A percentile compares a stretch with the other conserved stretches of the same genome.
Conservation (phyloP, 2,888 invertebrate species). For the Melipona bicolor region DNA sequence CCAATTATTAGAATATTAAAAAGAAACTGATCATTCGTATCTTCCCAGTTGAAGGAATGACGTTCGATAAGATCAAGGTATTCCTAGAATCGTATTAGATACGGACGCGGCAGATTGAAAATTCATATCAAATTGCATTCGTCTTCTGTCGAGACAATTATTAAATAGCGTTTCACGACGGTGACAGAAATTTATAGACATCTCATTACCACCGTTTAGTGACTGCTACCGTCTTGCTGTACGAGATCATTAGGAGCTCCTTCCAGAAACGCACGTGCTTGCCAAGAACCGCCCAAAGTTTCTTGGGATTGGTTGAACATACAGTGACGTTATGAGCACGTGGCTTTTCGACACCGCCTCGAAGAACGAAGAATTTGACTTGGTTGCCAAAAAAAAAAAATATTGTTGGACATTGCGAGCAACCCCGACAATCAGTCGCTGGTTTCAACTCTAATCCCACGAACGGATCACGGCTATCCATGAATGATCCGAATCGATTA, state of each 20-base stretch:
- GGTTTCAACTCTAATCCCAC: constrained; percentile 66
- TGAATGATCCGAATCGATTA: constrained; percentile 44
- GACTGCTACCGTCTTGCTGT: constrained; percentile 71
- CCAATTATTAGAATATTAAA: neutral
- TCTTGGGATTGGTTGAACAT: constrained; percentile 75
- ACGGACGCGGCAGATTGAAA: constrained; percentile 28
- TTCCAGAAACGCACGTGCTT: constrained; percentile 74
- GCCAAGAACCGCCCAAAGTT: constrained; percentile 81
- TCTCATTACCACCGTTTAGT: constrained; percentile 80
- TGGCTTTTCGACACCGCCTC: constrained; percentile 79
- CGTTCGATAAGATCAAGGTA: neutral
- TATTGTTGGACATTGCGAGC: constrained; percentile 70
- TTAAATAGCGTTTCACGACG: constrained; percentile 73
- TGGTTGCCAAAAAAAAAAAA: constrained; percentile 71
- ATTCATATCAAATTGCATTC: constrained; percentile 59
- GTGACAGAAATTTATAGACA: constrained; percentile 78
- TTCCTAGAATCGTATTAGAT: neutral
- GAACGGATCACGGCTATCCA: constrained; percentile 61
- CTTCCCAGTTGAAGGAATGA: neutral
- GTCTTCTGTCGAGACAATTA: constrained; percentile 67
- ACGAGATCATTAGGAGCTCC: constrained; percentile 78
- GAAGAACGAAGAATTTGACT: constrained; percentile 75
- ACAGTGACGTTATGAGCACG: constrained; percentile 77
- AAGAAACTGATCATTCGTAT: neutral
- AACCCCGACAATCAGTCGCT: constrained; percentile 70